Evolutionary conservation across 2,797 vertebrate genomes (phyloP).

Genomic region (Podargus strigoides): DNA sequence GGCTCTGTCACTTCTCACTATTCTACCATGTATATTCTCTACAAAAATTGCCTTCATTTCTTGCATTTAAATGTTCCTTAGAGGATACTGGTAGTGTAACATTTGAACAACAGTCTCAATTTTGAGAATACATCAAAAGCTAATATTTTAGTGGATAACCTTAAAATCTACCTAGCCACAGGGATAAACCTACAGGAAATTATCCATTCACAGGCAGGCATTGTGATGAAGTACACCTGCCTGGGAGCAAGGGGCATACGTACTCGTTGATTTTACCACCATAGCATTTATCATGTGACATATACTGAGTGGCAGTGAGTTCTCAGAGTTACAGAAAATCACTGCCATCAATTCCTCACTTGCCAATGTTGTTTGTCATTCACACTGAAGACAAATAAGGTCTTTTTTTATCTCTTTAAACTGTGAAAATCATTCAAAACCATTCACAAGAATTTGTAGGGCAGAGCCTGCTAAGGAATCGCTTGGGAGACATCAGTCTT

Average conservation of each 20-base stretch:
- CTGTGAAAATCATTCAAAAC: background rate
- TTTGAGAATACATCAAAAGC: background rate
- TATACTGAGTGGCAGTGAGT: background rate
- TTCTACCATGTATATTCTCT: background rate
- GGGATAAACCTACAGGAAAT: background rate
- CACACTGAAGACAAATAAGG: background rate
- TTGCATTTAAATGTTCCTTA: background rate
- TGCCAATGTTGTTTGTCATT: background rate
- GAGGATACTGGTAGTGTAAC: background rate
- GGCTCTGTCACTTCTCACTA: background rate
- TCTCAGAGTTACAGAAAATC: background rate
- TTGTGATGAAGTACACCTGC: background rate
- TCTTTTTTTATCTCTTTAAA: background rate
- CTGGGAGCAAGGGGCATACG: background rate
- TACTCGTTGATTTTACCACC: background rate
- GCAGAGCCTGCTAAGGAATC: accelerated
- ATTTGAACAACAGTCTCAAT: background rate
- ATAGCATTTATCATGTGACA: background rate
- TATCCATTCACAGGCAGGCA: background rate
- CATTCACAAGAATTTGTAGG: background rate
- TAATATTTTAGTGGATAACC: background rate
- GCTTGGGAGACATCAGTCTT: background rate
- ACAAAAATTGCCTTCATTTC: background rate
- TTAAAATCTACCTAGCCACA: background rate
- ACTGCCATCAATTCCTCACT: background rate